Percentiles rank a stretch among this genome's conserved stretches.
These are phyloP conservation scores for Chinchilla lanigera DNA, from an alignment of 2,113 vertebrate genomes.

Conservation along the genomic window DNA sequence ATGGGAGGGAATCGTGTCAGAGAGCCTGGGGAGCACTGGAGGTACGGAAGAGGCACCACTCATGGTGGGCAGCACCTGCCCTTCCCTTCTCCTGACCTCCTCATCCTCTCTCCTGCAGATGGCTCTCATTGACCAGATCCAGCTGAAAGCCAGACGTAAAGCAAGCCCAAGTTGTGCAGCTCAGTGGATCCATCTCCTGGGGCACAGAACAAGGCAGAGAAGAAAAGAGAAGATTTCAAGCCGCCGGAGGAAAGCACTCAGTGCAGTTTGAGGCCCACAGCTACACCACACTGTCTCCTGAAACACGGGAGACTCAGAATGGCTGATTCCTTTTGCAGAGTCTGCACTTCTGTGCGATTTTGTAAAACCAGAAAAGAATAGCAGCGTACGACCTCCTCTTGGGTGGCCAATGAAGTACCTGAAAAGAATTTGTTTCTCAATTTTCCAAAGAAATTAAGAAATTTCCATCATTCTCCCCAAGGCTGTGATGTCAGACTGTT, in stretches of 20 bases:
- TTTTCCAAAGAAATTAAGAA: slow-evolving; percentile 80
- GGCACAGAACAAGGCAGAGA: not conserved
- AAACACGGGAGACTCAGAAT: not conserved
- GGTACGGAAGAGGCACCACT: not conserved
- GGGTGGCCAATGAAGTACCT: slow-evolving; percentile 78
- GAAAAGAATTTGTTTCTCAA: slow-evolving; percentile 61
- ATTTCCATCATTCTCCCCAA: slow-evolving; percentile 77
- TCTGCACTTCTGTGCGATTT: not conserved
- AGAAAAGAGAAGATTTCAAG: not conserved
- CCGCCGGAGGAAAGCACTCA: too few species aligned
- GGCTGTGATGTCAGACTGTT: slow-evolving; percentile 79
- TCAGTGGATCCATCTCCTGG: not conserved
- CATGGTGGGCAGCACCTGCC: fast-evolving
- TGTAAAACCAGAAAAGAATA: slow-evolving; percentile 44
- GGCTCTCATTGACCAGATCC: not conserved
- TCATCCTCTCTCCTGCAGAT: not conserved
- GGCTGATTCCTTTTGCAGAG: too few species aligned
- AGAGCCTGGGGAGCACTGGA: not conserved
- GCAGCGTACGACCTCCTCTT: slow-evolving; percentile 38
- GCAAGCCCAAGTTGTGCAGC: not conserved
- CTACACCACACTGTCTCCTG: not conserved
- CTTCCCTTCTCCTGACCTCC: not conserved
- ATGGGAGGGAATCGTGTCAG: not conserved
- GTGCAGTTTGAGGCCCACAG: not conserved
- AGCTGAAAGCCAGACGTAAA: not conserved